Evolutionary conservation across 2,888 invertebrate species (phyloP), one percentile per base, ranked within the genome.

Genomic region (Pegoplata infirma): DNA sequence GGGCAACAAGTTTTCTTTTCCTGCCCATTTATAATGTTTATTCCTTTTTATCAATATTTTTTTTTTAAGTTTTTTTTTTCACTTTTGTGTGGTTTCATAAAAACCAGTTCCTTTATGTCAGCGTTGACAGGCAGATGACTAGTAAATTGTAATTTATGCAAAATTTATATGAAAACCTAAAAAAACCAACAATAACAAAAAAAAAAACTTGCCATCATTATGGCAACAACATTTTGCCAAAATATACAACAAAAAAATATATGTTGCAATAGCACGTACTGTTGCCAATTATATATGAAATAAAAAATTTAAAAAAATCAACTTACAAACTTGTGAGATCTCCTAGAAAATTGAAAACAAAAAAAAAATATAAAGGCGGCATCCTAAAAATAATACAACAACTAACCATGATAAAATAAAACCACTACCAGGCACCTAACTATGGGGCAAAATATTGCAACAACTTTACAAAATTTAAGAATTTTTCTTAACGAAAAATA

Each of bases 121-220:
- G 66, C 19, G 78, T 66, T 79, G 78, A 79, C 74, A 79, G 74
- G 66, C 74, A 78, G 74, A 78, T 78, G 69, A 71, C 74, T 78
- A 23, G 74, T 51, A 79, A 55, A 74, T 71, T 75, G 71, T 71
- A 75, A 74, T 79, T 79, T 79, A 79, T 79, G 74, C 78, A 79
- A 74, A 73, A 69, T 61, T 28, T 36, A 17, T 47, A 59, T 46
- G 56, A 61, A 73, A 58, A 16, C n/a, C 10, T 63, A 59, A 46
- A 16, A 28, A 49, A 8, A 32, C 12, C 36, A 40, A 23, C 12
- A 55, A 55, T 14, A 49, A n/a, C n/a, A n/a, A n/a, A n/a, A n/a
- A n/a, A 8, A 36, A 56, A 63, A 72, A 63, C 36, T 73, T 74
- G 51, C 59, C 56, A 69, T 63, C 14, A 77, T 67, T 72, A 51